Evolutionary conservation across 2,888 invertebrate species (phyloP).

Genomic region (Chesias legatella): DNA sequence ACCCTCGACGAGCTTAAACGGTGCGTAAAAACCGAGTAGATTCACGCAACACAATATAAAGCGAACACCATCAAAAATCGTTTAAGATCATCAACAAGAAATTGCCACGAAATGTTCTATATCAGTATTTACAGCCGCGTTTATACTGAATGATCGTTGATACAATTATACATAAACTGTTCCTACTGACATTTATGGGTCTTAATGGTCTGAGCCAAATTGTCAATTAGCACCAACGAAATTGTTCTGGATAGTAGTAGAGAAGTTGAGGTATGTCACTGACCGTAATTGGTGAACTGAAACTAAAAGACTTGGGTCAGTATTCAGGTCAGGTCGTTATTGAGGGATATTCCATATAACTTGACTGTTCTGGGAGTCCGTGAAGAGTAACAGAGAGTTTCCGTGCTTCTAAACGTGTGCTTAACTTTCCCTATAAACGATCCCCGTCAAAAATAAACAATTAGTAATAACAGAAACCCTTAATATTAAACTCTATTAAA

Average conservation of each 20-base stretch:
- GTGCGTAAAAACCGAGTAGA: too few relatives aligned
- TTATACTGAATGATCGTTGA: conserved; percentile 50
- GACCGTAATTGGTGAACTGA: conserved; percentile 21
- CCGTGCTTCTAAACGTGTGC: too few relatives aligned
- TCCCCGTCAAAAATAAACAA: too few relatives aligned
- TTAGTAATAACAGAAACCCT: too few relatives aligned
- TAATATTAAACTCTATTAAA: too few relatives aligned
- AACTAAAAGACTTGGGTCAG: conserved; percentile 30
- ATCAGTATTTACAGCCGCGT: conserved; percentile 54
- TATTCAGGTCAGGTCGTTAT: conserved; percentile 10
- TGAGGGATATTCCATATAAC: conserved; percentile 18
- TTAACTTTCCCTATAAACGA: too few relatives aligned
- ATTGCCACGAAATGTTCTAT: conserved; percentile 43
- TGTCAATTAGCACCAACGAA: conserved; percentile 45
- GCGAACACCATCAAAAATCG: conserved; percentile 60
- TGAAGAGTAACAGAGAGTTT: too few relatives aligned
- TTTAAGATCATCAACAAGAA: conserved; percentile 55
- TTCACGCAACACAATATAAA: conserved; percentile 1
- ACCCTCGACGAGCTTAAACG: too few relatives aligned
- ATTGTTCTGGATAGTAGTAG: conserved; percentile 41
- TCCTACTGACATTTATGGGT: too few relatives aligned
- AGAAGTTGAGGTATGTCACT: conserved; percentile 25
- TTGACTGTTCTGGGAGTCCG: too few relatives aligned
- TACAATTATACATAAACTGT: conserved; percentile 45
- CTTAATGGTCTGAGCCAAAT: conserved; percentile 35